phyloP scores from a whole-genome alignment of 37 sponge, comb jelly and placozoan species.

The Amphimedon queenslandica region DNA sequence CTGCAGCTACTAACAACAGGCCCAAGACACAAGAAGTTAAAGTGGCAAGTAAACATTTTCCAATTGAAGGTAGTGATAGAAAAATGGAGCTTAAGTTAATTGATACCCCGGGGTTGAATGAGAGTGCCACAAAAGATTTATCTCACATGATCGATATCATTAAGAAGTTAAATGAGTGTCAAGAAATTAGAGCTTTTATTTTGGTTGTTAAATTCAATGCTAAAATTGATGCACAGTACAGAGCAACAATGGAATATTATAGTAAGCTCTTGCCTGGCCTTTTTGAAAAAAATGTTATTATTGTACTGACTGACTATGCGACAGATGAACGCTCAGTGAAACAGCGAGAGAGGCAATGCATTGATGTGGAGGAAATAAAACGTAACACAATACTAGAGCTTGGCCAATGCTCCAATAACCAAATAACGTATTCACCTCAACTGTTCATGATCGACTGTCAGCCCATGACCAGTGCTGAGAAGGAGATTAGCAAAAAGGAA shows the following conservation, averaged over 20 bases:
- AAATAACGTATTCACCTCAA: constrained; percentile 2
- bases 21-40: constrained; percentile 31
- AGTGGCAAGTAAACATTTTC: not conserved
- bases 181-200: not conserved
- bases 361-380: constrained; percentile 22
- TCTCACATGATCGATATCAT: constrained; percentile 32
- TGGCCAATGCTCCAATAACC: too few relatives aligned
- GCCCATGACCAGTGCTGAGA: constrained; percentile 13
- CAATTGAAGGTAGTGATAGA: not conserved
- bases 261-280: constrained; percentile 5
- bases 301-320: constrained; percentile 33
- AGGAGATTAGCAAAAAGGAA: not conserved
- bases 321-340: constrained; percentile 9
- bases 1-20: constrained; percentile 9
- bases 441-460: constrained; percentile 29
- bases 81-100: constrained; percentile 4
- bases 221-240: constrained; percentile 10
- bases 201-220: constrained; percentile 1
- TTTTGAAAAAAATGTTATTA: constrained; percentile 14
- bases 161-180: not conserved
- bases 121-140: constrained; percentile 17
- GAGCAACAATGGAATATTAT: constrained; percentile 3
- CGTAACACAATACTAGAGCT: constrained; percentile 7
- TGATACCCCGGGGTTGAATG: constrained; percentile 48
- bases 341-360: constrained; percentile 3